These are phyloP conservation scores for Ernsta delagoae DNA, from an alignment of 2,888 invertebrate genomes.

Conservation along the genomic window DNA sequence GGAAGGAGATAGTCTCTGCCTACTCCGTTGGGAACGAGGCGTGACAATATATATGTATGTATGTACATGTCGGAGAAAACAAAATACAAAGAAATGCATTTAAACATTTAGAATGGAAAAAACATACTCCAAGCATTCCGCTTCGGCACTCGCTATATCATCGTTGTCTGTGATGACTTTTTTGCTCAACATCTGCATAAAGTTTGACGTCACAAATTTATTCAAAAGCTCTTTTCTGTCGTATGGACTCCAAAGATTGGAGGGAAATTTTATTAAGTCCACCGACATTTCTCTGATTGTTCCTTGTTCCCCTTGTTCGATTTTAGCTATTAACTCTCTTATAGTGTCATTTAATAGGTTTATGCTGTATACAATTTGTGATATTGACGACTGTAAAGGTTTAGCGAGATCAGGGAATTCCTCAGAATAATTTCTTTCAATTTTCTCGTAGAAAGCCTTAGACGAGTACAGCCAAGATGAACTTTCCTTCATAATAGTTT, in stretches of 20 bases:
- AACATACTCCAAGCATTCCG: slow-evolving; percentile 81
- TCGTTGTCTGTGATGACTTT: slow-evolving; percentile 49
- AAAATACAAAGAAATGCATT: too few relatives aligned
- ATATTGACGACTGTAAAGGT: slow-evolving; percentile 88
- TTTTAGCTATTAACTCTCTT: slow-evolving; percentile 69
- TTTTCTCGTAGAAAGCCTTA: slow-evolving; percentile 81
- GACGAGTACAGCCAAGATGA: slow-evolving; percentile 82
- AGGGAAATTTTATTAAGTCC: slow-evolving; percentile 82
- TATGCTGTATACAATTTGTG: slow-evolving; percentile 86
- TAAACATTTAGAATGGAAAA: not conserved
- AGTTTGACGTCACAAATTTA: slow-evolving; percentile 68
- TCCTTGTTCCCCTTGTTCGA: slow-evolving; percentile 56
- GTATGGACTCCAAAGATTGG: slow-evolving; percentile 51
- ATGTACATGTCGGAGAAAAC: too few relatives aligned
- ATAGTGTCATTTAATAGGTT: slow-evolving; percentile 83
- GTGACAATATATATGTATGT: too few relatives aligned
- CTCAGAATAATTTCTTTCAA: slow-evolving; percentile 82
- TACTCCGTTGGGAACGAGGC: too few relatives aligned
- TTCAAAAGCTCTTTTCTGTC: slow-evolving; percentile 67
- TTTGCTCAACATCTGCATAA: slow-evolving; percentile 64
- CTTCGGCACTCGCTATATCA: slow-evolving; percentile 54
- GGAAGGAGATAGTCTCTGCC: too few relatives aligned
- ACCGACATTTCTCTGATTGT: slow-evolving; percentile 57
- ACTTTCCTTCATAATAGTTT: slow-evolving; percentile 68
- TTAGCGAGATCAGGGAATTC: slow-evolving; percentile 92